A percentile compares a stretch with the other conserved stretches of the same genome.
phyloP scores from a whole-genome alignment of 2,113 vertebrate species.

The Gallinago jamesoni region DNA sequence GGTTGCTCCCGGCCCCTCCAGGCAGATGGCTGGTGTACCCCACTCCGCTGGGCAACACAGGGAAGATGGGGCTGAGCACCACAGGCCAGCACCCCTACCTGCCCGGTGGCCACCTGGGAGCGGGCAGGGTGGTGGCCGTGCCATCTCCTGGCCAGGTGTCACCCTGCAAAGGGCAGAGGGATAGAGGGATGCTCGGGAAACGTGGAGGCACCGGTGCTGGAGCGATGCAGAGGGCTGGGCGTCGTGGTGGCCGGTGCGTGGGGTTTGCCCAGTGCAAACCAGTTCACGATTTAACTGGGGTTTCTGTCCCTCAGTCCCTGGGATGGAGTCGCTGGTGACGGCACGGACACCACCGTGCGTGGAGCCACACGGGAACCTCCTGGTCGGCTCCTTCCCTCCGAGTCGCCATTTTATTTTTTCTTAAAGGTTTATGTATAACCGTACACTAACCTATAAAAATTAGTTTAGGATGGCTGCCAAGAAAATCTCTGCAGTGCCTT shows the following conservation, averaged over 20 bases:
- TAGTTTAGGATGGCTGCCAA: slow-evolving; percentile 77
- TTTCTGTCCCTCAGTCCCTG: not conserved
- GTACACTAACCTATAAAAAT: slow-evolving; percentile 71
- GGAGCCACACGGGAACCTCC: not conserved
- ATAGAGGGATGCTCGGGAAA: not conserved
- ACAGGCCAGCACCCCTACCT: not conserved
- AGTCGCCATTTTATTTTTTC: slow-evolving; percentile 26
- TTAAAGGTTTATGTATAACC: slow-evolving; percentile 31
- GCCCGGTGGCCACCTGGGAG: fast-evolving
- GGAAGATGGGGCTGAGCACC: not conserved
- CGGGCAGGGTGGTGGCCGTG: fast-evolving
- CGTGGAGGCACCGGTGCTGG: fast-evolving
- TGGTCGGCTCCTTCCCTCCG: not conserved
- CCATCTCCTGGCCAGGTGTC: not conserved
- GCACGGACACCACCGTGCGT: fast-evolving
- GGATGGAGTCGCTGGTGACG: fast-evolving
- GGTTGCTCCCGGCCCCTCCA: not conserved
- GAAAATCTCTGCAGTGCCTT: slow-evolving; percentile 74
- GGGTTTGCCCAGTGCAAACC: not conserved
- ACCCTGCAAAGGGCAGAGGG: not conserved
- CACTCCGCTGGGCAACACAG: no score
- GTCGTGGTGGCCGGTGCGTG: fast-evolving
- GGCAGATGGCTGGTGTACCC: not conserved
- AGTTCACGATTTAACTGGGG: not conserved
- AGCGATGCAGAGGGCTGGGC: not conserved